Base-by-base conservation (phyloP, 2,888 invertebrate species). In the Cecidostiba fungosa region DNA sequence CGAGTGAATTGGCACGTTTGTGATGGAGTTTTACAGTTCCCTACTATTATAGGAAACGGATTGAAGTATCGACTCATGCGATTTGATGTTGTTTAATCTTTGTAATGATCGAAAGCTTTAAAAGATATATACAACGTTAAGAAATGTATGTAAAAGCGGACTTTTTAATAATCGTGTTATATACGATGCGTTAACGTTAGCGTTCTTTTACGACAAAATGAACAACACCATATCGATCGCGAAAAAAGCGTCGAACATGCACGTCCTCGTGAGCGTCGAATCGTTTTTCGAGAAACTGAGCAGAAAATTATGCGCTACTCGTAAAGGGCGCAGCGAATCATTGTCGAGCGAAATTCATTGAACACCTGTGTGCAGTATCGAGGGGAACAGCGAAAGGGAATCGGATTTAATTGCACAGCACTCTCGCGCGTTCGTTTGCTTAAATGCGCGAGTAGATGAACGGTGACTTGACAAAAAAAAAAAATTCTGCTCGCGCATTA, bases 331-430 rank as follows among this genome's bases (percentile, higher is more conserved):
- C n/a, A 26, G 76, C 73, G 59, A 82, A 66, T 50, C 47, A 76
- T 32, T 66, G 66, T 32, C 59, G 19, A 66, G 23, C 16, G 4
- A 83, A 72, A 59, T 78, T 62, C 47, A 66, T 84, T 50, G 23
- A 29, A 54, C 12, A 36, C 66, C 32, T 29, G 29, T 59, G 3
- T 59, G 54, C 19, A 59, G 43, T 10, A 66, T 66, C 29, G 29
- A 66, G 3, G 66, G 10, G 66, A 29, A 26, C 62, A 12, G 66
- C 12, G 66, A 19, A 1, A 19, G 14, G 19, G 66, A 69, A 74
- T 70, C 54, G 12, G 12, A 5, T 66, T 73, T 79, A 79, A 79
- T 66, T 76, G 74, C 69, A 16, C 26, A 50, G 36, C 39, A 82
- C 23, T 62, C 62, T 14, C 3, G n/a, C 26, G n/a, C 12, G 10